Percentiles rank a stretch among this genome's conserved stretches.
Evolutionary conservation across 2,888 invertebrate species (phyloP).

Genomic region (Merodon equestris): DNA sequence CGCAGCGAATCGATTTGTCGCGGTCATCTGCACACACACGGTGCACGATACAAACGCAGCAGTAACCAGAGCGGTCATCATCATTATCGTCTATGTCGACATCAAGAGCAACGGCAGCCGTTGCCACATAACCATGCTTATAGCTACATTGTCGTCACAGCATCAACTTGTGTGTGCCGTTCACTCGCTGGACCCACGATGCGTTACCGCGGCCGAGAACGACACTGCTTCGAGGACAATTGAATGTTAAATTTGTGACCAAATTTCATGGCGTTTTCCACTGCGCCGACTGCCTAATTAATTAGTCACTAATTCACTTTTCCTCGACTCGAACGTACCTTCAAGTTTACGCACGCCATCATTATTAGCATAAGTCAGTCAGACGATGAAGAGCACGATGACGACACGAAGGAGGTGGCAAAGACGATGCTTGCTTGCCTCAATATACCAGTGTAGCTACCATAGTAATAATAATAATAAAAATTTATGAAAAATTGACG

Average conservation of each 20-base stretch:
- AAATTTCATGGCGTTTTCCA: constrained; percentile 52
- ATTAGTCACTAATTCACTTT: constrained; percentile 68
- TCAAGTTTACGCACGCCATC: constrained; percentile 46
- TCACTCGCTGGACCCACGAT: no score
- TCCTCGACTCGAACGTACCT: constrained; percentile 19
- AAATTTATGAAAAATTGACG: constrained; percentile 67
- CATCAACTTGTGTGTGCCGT: no score
- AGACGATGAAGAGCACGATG: constrained; percentile 19
- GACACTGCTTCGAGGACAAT: constrained; percentile 22
- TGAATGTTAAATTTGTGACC: constrained; percentile 64
- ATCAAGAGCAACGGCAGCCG: neutral
- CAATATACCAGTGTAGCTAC: neutral
- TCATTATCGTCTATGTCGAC: neutral
- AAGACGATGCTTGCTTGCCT: neutral
- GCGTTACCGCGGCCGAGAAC: neutral
- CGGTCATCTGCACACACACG: constrained; percentile 49
- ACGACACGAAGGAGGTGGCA: no score
- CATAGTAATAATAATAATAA: constrained; percentile 53
- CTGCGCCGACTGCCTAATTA: constrained; percentile 62
- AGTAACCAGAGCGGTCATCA: constrained; percentile 37
- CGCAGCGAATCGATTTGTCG: constrained; percentile 53
- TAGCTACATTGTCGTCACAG: neutral
- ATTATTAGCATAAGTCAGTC: constrained; percentile 48
- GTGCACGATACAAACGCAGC: constrained; percentile 11
- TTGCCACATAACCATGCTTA: constrained; percentile 4